Evolutionary conservation across 2,888 invertebrate genomes (phyloP).

Genomic region (Iselma pallidipennis): DNA sequence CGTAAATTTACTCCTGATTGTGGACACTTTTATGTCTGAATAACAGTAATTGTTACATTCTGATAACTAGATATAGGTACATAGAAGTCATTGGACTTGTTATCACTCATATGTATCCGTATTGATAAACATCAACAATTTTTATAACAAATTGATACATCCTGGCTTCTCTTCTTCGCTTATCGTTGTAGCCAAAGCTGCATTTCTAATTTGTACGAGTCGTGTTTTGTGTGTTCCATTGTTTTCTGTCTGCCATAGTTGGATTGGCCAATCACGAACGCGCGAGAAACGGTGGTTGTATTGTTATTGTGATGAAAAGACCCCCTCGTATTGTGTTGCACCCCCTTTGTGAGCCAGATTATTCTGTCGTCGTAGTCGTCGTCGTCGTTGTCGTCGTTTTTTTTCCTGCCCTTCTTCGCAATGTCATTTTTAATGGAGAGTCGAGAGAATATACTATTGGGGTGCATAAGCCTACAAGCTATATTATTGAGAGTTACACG

Average conservation of each 20-base stretch:
- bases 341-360: slow-evolving; percentile 48
- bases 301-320: slow-evolving; percentile 48
- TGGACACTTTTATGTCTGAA: no score
- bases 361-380: slow-evolving; percentile 45
- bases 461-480: slow-evolving; percentile 1
- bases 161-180: neutral
- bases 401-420: neutral
- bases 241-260: slow-evolving; percentile 42
- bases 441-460: neutral
- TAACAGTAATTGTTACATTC: no score
- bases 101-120: no score
- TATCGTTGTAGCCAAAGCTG: neutral
- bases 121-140: no score
- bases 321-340: slow-evolving; percentile 41
- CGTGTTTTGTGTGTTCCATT: slow-evolving; percentile 42
- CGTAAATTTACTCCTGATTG: no score
- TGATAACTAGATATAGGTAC: no score
- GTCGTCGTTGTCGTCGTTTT: no score
- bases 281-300: slow-evolving; percentile 36
- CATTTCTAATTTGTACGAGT: slow-evolving; percentile 37
- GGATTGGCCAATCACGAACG: slow-evolving; percentile 45
- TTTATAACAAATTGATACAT: no score
- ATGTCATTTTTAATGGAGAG: slow-evolving; percentile 1
- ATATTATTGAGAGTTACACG: neutral
- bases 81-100: no score